Evolutionary conservation across 2,113 vertebrate species (phyloP).

Genomic region (Leptosomus discolor): DNA sequence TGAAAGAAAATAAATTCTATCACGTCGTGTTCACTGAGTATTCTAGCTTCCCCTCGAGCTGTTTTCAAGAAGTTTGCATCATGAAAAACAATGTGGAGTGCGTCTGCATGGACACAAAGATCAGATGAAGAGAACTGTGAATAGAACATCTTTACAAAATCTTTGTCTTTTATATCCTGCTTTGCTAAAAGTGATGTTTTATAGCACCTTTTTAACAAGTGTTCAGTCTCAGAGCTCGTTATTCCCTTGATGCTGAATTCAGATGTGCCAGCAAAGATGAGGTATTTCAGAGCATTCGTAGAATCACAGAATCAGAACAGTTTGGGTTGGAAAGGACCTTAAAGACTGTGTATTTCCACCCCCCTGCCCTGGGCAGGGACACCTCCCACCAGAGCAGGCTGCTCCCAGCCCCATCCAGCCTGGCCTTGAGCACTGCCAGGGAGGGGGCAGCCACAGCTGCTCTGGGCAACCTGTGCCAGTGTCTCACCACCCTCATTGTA

Average conservation of each 20-base stretch:
- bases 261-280: not conserved
- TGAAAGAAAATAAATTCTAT: not conserved
- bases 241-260: not conserved
- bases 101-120: not conserved
- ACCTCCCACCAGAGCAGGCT: too few species aligned
- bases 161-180: not conserved
- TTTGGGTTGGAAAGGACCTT: not conserved
- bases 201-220: not conserved
- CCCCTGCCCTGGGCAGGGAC: not conserved
- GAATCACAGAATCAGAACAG: not conserved
- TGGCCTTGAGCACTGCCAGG: not conserved
- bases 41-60: not conserved
- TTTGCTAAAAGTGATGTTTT: not conserved
- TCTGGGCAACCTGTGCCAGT: not conserved
- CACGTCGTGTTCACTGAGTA: not conserved
- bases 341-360: not conserved
- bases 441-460: not conserved
- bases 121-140: not conserved
- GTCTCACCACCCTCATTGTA: fast-evolving
- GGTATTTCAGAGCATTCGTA: not conserved
- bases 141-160: not conserved
- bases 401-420: too few species aligned
- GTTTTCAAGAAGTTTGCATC: not conserved
- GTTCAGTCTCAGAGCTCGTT: not conserved
- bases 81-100: not conserved